Evolutionary conservation across 2,888 invertebrate genomes (phyloP).

Genomic region (Lithophane ornitopus): DNA sequence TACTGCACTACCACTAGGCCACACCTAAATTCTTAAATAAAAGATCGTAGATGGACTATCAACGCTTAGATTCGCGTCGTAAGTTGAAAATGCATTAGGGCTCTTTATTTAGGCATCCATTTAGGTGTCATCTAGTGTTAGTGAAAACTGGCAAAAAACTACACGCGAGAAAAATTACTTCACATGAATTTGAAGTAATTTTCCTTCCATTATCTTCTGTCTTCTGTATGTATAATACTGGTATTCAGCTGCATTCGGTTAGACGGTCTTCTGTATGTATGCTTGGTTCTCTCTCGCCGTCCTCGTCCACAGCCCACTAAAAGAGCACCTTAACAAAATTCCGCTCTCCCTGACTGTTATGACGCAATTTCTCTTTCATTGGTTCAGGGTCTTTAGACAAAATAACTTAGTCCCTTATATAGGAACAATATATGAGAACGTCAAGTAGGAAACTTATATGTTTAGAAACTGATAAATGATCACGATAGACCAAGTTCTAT

Average conservation of each 20-base stretch:
- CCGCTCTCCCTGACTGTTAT: conserved; percentile 73
- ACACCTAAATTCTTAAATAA: neutral
- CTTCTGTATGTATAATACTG: no score
- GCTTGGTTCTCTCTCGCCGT: conserved; percentile 67
- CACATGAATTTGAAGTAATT: no score
- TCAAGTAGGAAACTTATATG: no score
- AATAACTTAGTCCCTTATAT: no score
- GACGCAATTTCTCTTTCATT: conserved; percentile 72
- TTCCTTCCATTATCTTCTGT: no score
- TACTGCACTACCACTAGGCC: no score
- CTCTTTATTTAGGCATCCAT: neutral
- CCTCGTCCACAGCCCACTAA: conserved; percentile 59
- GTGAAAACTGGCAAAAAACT: no score
- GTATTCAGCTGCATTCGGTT: no score
- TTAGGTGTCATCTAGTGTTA: neutral
- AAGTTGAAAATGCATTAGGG: neutral
- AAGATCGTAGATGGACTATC: neutral
- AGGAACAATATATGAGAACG: no score
- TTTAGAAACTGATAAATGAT: no score
- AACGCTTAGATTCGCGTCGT: neutral
- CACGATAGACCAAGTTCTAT: no score
- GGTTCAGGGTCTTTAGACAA: conserved; percentile 50
- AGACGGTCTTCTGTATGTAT: neutral
- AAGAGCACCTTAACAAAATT: conserved; percentile 80
- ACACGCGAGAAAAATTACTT: no score